Evolutionary conservation across 2,888 invertebrate species (phyloP).

Genomic region (Caenorhabditis plicata): DNA sequence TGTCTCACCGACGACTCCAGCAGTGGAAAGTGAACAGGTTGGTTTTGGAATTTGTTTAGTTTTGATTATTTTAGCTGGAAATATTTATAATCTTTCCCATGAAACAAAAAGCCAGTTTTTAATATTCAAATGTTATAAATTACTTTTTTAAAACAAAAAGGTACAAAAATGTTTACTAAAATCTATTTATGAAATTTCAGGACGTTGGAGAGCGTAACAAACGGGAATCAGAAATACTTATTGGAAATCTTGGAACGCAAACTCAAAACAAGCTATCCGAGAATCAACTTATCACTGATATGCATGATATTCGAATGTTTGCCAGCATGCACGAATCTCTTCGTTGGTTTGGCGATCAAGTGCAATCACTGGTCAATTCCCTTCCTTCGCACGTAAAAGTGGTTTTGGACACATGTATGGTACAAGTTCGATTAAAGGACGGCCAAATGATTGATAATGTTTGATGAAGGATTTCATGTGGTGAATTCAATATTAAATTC

Average conservation of each 20-base stretch:
- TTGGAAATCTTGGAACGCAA: conserved; percentile 76
- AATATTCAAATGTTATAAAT: no score
- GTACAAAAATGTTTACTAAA: no score
- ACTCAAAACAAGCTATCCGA: conserved; percentile 65
- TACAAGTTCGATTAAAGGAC: conserved; percentile 46
- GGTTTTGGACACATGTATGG: conserved; percentile 31
- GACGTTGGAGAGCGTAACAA: conserved; percentile 79
- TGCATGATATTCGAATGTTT: conserved; percentile 79
- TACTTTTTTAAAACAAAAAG: no score
- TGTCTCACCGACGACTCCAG: conserved; percentile 46
- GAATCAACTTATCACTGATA: conserved; percentile 84
- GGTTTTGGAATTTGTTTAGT: neutral
- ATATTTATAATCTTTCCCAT: no score
- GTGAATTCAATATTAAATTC: conserved; percentile 5
- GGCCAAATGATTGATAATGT: conserved; percentile 49
- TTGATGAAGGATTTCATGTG: neutral
- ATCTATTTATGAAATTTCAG: conserved; percentile 11
- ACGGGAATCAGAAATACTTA: conserved; percentile 88
- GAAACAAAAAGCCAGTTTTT: no score
- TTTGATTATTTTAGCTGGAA: no score
- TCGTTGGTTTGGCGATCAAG: conserved; percentile 68
- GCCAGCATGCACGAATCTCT: conserved; percentile 89
- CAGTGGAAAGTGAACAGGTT: conserved; percentile 43
- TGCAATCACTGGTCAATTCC: conserved; percentile 27
- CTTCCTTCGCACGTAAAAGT: conserved; percentile 33